phyloP scores from a whole-genome alignment of 2,113 vertebrate species.

The Bothrops jararaca region DNA sequence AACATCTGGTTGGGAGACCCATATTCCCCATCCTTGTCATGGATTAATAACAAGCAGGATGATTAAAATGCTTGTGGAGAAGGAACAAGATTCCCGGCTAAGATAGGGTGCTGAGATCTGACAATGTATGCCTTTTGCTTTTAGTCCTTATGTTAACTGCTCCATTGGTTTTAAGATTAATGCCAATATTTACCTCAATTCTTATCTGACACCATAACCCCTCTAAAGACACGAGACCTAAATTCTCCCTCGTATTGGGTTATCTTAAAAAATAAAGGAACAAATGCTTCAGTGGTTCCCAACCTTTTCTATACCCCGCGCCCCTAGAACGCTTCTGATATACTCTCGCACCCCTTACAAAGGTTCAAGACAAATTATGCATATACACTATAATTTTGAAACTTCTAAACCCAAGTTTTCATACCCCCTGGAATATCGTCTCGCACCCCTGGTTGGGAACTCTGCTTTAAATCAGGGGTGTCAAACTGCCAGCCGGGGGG shows the following conservation, averaged over 20 bases:
- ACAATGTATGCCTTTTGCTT: background rate
- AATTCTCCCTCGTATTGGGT: background rate
- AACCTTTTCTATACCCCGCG: no score
- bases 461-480: background rate
- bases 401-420: no score
- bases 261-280: background rate
- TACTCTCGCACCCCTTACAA: no score
- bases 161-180: background rate
- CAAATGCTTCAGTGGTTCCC: no score
- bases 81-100: background rate
- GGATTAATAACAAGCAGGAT: background rate
- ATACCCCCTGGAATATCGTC: no score
- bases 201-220: background rate
- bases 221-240: background rate
- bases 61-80: background rate
- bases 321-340: no score
- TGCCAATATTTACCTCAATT: background rate
- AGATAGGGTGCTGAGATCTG: background rate
- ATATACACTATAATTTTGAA: no score
- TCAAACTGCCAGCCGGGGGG: no score
- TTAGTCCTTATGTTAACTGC: background rate
- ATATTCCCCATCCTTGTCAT: background rate
- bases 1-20: background rate
- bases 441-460: no score
- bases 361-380: no score